Percentiles rank a stretch among this genome's conserved stretches.
phyloP scores from a whole-genome alignment of 1,140 invertebrate genomes.

The Orchestia grillus region DNA sequence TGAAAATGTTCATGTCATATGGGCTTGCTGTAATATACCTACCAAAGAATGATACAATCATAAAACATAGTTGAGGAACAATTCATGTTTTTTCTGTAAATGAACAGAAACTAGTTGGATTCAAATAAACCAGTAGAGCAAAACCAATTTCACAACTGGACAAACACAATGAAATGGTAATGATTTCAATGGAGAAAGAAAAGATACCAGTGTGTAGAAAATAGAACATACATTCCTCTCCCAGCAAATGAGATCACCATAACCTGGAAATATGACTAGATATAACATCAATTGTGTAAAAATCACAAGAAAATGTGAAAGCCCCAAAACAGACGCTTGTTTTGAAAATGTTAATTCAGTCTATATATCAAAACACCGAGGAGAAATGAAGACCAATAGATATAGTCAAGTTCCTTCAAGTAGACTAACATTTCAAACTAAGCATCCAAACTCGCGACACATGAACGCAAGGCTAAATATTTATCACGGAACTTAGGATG shows the following conservation, averaged over 20 bases:
- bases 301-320: not conserved
- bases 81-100: not conserved
- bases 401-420: not conserved
- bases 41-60: not conserved
- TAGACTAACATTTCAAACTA: not conserved
- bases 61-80: not conserved
- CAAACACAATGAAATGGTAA: not conserved
- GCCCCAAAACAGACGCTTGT: not conserved
- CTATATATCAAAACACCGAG: not conserved
- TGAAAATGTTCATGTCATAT: not conserved
- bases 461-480: too few relatives aligned
- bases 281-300: not conserved
- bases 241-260: not conserved
- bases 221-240: not conserved
- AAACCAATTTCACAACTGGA: not conserved
- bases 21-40: too few relatives aligned
- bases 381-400: not conserved
- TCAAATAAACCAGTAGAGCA: not conserved
- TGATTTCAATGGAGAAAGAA: not conserved
- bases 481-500: too few relatives aligned
- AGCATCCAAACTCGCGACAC: not conserved
- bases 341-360: too few relatives aligned
- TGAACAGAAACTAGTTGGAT: not conserved
- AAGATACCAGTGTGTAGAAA: not conserved
- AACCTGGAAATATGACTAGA: not conserved